A percentile compares a stretch with the other conserved stretches of the same genome.
Evolutionary conservation across 2,888 invertebrate genomes (phyloP).

Genomic region (Tipula unca): DNA sequence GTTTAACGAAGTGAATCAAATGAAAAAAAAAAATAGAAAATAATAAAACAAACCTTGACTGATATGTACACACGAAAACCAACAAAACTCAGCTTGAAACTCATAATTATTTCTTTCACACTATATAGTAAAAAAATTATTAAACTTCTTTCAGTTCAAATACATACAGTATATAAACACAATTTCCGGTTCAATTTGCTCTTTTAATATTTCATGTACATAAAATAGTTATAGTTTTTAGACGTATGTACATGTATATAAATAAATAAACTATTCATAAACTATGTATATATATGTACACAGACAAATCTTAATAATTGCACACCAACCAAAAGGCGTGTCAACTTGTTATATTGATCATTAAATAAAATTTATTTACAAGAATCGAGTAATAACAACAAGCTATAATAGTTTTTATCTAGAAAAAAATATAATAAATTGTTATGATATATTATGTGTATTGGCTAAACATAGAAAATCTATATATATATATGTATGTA

Average conservation of each 20-base stretch:
- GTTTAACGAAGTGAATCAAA: not conserved
- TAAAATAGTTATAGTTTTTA: not conserved
- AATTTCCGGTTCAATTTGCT: slow-evolving; percentile 14
- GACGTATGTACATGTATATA: not conserved
- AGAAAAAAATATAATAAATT: not conserved
- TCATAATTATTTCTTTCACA: not conserved
- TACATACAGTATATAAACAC: not conserved
- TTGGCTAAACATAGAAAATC: not conserved
- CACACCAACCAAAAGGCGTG: slow-evolving; percentile 16
- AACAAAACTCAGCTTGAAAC: not conserved
- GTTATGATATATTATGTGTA: not conserved
- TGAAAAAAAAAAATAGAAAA: too few species aligned
- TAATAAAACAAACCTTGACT: not conserved
- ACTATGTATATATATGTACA: not conserved
- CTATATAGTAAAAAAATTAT: not conserved
- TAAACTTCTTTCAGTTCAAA: not conserved
- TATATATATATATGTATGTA: too few species aligned
- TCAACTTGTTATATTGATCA: slow-evolving; percentile 19
- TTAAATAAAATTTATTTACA: slow-evolving; percentile 17
- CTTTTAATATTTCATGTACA: not conserved
- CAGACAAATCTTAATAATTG: slow-evolving; percentile 8
- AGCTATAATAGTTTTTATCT: not conserved
- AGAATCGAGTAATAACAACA: not conserved
- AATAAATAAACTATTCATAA: not conserved
- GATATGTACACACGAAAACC: not conserved